These are phyloP conservation scores for Xiphorhynchus elegans DNA, from an alignment of 2,113 vertebrate genomes.

Conservation along the genomic window DNA sequence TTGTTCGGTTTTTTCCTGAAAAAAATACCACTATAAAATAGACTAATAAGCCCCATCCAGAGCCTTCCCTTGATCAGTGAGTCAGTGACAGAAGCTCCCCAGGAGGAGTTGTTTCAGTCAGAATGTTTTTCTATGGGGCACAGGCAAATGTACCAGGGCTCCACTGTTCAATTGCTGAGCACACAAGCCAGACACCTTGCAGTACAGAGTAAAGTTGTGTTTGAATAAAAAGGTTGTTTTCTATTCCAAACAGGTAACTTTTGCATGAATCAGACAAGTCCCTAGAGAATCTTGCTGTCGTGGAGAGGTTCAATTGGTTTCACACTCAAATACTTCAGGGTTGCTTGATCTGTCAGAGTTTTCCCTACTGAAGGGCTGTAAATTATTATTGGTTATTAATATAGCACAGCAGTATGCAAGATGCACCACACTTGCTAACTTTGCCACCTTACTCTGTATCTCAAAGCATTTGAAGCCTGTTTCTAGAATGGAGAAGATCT, in stretches of 20 bases:
- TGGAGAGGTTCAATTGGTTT: constrained; percentile 7
- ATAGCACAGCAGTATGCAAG: not conserved
- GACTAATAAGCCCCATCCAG: not conserved
- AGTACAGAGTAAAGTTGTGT: not conserved
- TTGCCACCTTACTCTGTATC: not conserved
- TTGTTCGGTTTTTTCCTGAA: not conserved
- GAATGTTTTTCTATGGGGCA: not conserved
- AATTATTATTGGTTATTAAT: constrained; percentile 26
- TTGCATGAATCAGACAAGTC: not conserved
- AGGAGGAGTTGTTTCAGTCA: not conserved
- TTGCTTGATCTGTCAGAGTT: not conserved
- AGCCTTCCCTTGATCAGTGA: not conserved
- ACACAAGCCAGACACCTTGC: not conserved
- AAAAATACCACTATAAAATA: not conserved
- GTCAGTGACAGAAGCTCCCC: not conserved
- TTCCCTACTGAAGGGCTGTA: not conserved
- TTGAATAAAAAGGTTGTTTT: constrained; percentile 5
- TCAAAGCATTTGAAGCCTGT: not conserved
- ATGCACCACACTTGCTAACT: not conserved
- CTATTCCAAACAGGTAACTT: not conserved
- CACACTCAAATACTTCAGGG: not conserved
- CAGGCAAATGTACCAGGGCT: not conserved
- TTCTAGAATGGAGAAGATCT: not conserved
- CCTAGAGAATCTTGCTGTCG: not conserved
- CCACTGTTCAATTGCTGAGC: not conserved